Conservation (phyloP, 2,888 invertebrate species). For the Syrphus vitripennis region DNA sequence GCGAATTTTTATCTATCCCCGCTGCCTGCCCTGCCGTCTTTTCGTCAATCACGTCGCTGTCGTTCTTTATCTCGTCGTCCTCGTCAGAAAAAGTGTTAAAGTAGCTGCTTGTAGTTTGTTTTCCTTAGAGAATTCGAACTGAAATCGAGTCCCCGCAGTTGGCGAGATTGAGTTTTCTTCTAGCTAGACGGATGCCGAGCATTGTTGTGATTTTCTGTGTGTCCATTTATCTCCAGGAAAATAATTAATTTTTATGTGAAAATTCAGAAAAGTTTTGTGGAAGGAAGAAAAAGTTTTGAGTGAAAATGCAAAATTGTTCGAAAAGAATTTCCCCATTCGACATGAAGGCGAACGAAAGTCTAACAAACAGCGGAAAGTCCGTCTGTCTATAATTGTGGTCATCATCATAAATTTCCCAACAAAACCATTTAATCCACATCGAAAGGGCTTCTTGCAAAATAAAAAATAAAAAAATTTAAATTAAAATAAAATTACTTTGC, state of each 20-base stretch:
- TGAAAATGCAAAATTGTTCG: conserved; percentile 48
- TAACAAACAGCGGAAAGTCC: conserved; percentile 54
- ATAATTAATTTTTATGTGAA: neutral
- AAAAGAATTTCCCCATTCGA: conserved; percentile 25
- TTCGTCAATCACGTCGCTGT: conserved; percentile 4
- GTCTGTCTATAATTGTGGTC: neutral
- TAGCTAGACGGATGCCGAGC: neutral
- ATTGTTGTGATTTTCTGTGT: neutral
- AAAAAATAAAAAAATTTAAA: neutral
- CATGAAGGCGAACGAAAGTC: conserved; percentile 40
- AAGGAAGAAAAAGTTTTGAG: conserved; percentile 4
- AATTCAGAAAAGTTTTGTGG: neutral
- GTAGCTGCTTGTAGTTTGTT: conserved; percentile 8
- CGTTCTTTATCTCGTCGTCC: neutral
- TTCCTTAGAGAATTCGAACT: neutral
- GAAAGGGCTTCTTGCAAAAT: conserved; percentile 4
- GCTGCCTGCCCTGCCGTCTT: neutral
- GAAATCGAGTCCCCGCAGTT: neutral
- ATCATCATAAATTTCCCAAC: neutral
- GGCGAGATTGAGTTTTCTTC: neutral
- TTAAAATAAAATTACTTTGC: conserved; percentile 11
- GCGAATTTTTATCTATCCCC: neutral
- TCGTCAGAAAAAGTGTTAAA: neutral
- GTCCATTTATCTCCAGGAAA: neutral
- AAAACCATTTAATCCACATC: neutral